Evolutionary conservation across 1,140 invertebrate genomes (phyloP).

Genomic region (Chironomus striatipennis): DNA sequence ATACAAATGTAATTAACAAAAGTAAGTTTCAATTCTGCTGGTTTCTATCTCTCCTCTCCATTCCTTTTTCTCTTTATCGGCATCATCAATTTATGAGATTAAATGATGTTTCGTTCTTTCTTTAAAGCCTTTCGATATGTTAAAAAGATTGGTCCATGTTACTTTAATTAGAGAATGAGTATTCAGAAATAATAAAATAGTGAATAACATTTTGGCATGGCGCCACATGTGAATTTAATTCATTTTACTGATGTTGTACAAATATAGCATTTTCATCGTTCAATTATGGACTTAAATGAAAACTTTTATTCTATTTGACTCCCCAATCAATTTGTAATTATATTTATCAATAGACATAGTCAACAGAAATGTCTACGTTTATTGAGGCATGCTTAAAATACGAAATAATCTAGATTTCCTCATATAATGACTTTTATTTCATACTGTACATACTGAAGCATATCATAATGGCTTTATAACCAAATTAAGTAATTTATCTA

Average conservation of each 20-base stretch:
- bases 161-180: constrained; percentile 1
- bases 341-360: too few relatives aligned
- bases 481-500: background rate
- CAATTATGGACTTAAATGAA: too few relatives aligned
- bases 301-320: too few relatives aligned
- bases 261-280: too few relatives aligned
- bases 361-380: too few relatives aligned
- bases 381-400: too few relatives aligned
- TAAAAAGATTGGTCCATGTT: background rate
- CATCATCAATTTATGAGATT: constrained; percentile 2
- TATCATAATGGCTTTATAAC: background rate
- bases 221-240: background rate
- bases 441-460: too few relatives aligned
- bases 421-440: too few relatives aligned
- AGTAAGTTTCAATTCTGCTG: background rate
- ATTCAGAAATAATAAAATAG: background rate
- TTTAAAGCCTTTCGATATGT: background rate
- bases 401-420: too few relatives aligned
- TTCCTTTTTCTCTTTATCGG: background rate
- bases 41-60: background rate
- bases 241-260: too few relatives aligned
- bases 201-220: background rate
- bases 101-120: background rate
- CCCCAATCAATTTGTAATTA: too few relatives aligned
- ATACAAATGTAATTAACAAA: constrained; percentile 1